Evolutionary conservation across 2,113 vertebrate species (phyloP).

Genomic region (Salvator merianae): DNA sequence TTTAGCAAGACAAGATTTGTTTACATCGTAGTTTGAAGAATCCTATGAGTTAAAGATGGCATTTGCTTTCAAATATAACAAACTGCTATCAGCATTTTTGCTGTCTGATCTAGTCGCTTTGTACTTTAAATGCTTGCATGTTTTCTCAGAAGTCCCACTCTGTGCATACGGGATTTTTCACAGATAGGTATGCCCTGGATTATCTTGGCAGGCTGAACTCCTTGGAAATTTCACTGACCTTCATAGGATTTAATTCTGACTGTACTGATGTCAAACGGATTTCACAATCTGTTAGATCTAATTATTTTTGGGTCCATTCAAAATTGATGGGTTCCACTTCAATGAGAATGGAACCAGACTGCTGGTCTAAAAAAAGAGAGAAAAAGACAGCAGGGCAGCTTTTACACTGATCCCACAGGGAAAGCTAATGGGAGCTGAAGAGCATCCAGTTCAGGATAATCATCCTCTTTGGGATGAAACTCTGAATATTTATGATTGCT

Average conservation of each 20-base stretch:
- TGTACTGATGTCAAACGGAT: neutral
- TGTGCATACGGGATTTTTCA: neutral
- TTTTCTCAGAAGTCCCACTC: neutral
- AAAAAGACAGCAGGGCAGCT: too few species aligned
- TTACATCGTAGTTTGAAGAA: neutral
- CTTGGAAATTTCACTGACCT: neutral
- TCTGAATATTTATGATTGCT: too few species aligned
- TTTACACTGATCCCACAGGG: too few species aligned
- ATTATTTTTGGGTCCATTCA: neutral
- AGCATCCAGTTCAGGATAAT: too few species aligned
- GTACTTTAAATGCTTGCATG: too few species aligned
- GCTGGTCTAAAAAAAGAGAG: too few species aligned
- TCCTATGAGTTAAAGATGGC: neutral
- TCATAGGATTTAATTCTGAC: neutral
- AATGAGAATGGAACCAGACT: too few species aligned
- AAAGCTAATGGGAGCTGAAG: too few species aligned
- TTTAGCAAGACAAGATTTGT: slow-evolving; percentile 1
- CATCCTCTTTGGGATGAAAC: too few species aligned
- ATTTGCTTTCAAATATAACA: neutral
- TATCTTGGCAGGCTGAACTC: neutral
- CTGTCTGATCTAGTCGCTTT: neutral
- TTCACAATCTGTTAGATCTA: neutral
- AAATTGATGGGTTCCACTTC: too few species aligned
- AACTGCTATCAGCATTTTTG: neutral
- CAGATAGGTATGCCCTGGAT: neutral